phyloP scores from a whole-genome alignment of 2,888 invertebrate species.

The Poecilobothrus nobilitatus region DNA sequence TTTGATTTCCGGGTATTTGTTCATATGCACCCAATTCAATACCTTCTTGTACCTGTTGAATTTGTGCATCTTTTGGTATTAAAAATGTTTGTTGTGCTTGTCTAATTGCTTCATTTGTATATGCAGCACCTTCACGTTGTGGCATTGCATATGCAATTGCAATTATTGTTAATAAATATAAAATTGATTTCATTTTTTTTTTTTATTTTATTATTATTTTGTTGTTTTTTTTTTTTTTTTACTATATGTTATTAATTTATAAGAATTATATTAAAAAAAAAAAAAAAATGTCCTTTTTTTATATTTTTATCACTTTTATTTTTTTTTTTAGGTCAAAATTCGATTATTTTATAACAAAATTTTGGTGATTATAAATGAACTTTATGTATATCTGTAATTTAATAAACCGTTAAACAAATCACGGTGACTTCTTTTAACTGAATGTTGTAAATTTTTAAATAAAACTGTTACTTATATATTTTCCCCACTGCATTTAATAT shows the following conservation, averaged over 20 bases:
- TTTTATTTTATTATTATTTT: background rate
- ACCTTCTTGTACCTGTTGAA: slow-evolving; percentile 79
- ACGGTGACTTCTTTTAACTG: slow-evolving; percentile 6
- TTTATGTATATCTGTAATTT: too few relatives aligned
- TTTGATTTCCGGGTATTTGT: slow-evolving; percentile 76
- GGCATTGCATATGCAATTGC: slow-evolving; percentile 38
- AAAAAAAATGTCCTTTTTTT: background rate
- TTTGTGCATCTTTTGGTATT: slow-evolving; percentile 77
- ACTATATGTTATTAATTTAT: background rate
- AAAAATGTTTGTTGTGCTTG: slow-evolving; percentile 79
- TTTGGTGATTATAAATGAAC: too few relatives aligned
- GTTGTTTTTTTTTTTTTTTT: background rate
- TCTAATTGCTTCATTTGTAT: slow-evolving; percentile 76
- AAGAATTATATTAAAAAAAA: too few relatives aligned
- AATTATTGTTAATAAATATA: background rate
- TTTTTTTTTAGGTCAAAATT: too few relatives aligned
- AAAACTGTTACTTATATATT: background rate
- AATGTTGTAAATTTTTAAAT: background rate
- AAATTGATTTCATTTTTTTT: background rate
- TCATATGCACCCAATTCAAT: slow-evolving; percentile 80
- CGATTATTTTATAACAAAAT: too few relatives aligned
- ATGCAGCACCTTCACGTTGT: slow-evolving; percentile 71
- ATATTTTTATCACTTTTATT: background rate
- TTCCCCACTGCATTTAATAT: background rate
- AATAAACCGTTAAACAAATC: background rate